These are phyloP conservation scores for Nerophis ophidion DNA, from an alignment of 2,113 vertebrate genomes.

Conservation along the genomic window DNA sequence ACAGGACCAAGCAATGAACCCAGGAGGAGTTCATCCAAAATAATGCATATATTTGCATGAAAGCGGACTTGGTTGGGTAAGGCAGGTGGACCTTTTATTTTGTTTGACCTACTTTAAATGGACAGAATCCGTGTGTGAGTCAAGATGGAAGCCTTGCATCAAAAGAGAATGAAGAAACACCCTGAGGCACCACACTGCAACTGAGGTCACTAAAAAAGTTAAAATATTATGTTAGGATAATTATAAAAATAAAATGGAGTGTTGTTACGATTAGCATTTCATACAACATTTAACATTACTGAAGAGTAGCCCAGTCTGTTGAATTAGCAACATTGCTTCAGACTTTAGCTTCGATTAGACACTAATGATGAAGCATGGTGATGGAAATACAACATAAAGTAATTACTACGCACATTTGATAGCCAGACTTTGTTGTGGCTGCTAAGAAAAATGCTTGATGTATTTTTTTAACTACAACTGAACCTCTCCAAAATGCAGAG, in stretches of 20 bases:
- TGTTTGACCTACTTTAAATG: slow-evolving; percentile 6
- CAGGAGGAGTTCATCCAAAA: neutral
- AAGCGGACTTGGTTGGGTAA: too few species aligned
- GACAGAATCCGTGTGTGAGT: neutral
- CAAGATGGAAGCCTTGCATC: neutral
- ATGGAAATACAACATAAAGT: neutral
- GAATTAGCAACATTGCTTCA: neutral
- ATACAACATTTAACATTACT: neutral
- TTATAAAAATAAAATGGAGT: neutral
- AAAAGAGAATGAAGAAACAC: neutral
- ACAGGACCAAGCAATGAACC: neutral
- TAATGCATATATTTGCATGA: neutral
- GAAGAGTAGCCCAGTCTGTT: neutral
- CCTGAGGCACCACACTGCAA: neutral
- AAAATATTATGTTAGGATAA: neutral
- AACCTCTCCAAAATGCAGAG: neutral
- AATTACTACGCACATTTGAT: slow-evolving; percentile 1
- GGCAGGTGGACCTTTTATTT: neutral
- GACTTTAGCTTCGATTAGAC: neutral
- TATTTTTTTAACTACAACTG: neutral
- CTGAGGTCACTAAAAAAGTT: too few species aligned
- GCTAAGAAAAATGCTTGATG: neutral
- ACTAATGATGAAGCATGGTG: slow-evolving; percentile 2
- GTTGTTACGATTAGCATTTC: neutral
- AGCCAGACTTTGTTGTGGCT: neutral